These are phyloP conservation scores for Tipula confusa DNA, from an alignment of 2,888 invertebrate species.

Conservation along the genomic window DNA sequence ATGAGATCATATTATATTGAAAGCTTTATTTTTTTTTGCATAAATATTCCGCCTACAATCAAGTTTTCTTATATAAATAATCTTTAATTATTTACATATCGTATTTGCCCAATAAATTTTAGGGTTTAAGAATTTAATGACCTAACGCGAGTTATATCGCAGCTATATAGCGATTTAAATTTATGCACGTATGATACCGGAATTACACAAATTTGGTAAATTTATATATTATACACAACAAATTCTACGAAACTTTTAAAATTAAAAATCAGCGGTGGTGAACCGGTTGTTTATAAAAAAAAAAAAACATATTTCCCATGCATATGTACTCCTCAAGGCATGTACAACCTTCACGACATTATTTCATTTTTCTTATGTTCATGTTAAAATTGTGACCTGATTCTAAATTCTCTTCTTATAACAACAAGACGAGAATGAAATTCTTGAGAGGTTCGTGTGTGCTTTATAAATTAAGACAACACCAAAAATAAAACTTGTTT, in stretches of 20 bases:
- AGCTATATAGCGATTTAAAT: neutral
- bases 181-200: neutral
- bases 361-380: neutral
- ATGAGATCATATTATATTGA: neutral
- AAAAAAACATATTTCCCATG: neutral
- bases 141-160: neutral
- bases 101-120: neutral
- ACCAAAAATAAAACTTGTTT: neutral
- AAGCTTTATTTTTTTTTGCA: neutral
- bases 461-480: neutral
- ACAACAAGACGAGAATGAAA: neutral
- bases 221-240: conserved; percentile 25
- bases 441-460: neutral
- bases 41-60: neutral
- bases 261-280: neutral
- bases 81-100: neutral
- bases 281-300: neutral
- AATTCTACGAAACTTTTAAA: neutral
- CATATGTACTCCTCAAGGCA: neutral
- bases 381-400: neutral
- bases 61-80: neutral
- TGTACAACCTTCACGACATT: neutral
- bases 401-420: neutral
- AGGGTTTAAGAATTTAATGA: neutral
- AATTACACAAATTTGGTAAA: neutral